Conservation (phyloP, 2,113 vertebrate species). For the Hiodon alosoides region DNA sequence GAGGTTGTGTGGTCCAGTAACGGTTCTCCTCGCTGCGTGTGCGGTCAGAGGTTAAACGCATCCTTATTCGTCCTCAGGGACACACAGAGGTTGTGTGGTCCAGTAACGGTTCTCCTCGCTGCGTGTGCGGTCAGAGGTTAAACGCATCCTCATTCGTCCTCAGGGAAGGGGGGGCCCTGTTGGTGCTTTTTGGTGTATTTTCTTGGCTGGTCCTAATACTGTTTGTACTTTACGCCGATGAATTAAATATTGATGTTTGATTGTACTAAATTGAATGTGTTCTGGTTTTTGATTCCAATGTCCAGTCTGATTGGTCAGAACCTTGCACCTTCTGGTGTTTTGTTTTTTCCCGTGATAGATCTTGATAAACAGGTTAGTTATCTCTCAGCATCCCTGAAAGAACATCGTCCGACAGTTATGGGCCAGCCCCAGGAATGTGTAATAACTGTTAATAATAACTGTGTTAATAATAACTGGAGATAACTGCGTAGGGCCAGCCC, state of each 20-base stretch:
- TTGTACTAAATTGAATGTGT: too few relatives aligned
- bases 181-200: background rate
- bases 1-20: background rate
- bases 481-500: too few relatives aligned
- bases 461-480: background rate
- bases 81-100: background rate
- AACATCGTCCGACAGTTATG: slow-evolving; percentile 14
- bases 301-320: background rate
- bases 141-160: background rate
- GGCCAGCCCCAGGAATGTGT: background rate
- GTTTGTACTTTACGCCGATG: too few relatives aligned
- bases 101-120: background rate
- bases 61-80: background rate
- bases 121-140: background rate
- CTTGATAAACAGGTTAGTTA: slow-evolving; percentile 2
- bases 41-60: background rate
- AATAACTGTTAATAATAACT: background rate
- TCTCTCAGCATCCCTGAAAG: background rate
- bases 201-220: background rate
- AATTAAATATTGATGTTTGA: too few relatives aligned
- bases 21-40: background rate
- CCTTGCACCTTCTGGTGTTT: background rate
- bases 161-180: background rate
- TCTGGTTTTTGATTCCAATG: background rate
- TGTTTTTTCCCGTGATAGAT: slow-evolving; percentile 4